Conservation (phyloP, 2,113 vertebrate species). For the Crotalus viridis region DNA sequence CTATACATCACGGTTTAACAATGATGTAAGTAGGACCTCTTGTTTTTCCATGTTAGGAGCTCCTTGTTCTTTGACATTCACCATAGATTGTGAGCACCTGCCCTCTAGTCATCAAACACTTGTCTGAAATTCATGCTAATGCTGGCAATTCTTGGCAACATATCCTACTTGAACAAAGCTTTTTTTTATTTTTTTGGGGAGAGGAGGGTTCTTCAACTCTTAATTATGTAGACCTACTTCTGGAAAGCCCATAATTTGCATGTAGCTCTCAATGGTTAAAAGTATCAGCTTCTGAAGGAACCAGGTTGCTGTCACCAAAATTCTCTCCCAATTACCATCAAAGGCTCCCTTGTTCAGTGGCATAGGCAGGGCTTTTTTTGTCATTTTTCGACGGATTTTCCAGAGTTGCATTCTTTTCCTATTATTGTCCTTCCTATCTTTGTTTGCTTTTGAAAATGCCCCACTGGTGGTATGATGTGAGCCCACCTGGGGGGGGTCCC, state of each 20-base stretch:
- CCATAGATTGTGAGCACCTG: neutral
- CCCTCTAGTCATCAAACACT: neutral
- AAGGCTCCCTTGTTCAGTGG: neutral
- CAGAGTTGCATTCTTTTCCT: no score
- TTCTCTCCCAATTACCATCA: neutral
- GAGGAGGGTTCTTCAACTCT: neutral
- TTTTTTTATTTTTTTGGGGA: neutral
- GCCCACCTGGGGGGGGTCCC: no score
- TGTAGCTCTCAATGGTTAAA: neutral
- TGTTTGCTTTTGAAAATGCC: no score
- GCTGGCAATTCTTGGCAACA: neutral
- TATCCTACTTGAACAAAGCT: neutral
- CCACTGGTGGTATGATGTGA: no score
- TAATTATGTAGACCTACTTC: neutral
- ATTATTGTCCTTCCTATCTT: no score
- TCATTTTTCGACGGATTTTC: no score
- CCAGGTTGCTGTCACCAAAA: neutral
- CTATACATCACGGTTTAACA: constrained; percentile 90
- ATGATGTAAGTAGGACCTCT: constrained; percentile 79
- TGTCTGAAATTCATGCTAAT: neutral
- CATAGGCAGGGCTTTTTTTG: no score
- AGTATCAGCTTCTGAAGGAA: neutral
- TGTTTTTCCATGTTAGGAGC: neutral
- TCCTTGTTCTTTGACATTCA: neutral
- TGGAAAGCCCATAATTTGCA: neutral